These are phyloP conservation scores for Poeciliopsis gracilis DNA, from an alignment of 2,797 vertebrate genomes.

Conservation along the genomic window DNA sequence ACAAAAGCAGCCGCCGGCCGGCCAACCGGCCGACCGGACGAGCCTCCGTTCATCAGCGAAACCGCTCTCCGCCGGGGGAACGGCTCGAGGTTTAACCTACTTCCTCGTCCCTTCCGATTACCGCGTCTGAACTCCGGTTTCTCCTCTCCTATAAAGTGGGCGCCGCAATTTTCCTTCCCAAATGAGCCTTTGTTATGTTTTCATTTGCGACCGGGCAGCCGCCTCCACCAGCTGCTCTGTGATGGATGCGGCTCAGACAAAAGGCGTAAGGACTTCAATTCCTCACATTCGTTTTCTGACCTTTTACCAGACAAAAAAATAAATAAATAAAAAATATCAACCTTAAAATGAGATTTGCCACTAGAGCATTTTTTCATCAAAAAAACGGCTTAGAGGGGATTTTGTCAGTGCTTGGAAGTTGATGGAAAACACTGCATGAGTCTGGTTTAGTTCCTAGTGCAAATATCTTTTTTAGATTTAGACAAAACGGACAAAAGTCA, in stretches of 20 bases:
- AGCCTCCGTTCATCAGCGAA: conserved; percentile 48
- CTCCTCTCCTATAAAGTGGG: conserved; percentile 17
- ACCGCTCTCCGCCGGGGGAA: conserved; percentile 39
- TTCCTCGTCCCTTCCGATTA: conserved; percentile 49
- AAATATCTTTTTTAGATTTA: no score
- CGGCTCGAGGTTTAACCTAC: conserved; percentile 65
- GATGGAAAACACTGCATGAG: not conserved
- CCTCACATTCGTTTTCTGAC: conserved; percentile 19
- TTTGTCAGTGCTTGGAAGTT: not conserved
- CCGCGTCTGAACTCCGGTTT: conserved; percentile 25
- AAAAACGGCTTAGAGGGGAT: not conserved
- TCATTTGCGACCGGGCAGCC: conserved; percentile 48
- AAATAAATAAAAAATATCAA: not conserved
- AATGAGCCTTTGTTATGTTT: conserved; percentile 29
- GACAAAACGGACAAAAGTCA: no score
- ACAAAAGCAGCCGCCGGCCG: conserved; percentile 43
- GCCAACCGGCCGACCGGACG: conserved; percentile 43
- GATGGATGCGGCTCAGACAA: conserved; percentile 37
- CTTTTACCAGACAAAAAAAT: not conserved
- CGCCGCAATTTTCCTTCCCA: conserved; percentile 15
- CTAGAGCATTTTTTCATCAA: not conserved
- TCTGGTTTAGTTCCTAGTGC: no score
- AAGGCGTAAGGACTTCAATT: conserved; percentile 33
- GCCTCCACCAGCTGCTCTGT: conserved; percentile 3
- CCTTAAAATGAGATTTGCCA: not conserved